Evolutionary conservation across 1,140 invertebrate genomes (phyloP), one percentile per base, ranked within the genome.

Genomic region (Maconellicoccus hirsutus): DNA sequence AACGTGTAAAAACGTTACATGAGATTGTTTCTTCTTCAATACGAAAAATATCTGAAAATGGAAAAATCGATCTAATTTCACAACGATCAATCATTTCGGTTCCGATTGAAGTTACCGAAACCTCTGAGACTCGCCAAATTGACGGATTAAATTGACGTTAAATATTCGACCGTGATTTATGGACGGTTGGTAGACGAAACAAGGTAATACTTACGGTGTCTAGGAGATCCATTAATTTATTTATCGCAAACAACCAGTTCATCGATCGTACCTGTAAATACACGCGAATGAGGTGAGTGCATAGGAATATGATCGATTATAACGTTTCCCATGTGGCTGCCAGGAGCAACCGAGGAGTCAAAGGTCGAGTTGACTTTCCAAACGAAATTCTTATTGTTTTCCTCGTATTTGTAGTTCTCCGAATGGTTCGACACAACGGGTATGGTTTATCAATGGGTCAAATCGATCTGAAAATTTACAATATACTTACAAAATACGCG

Each of bases 201-300:
- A 52, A 52, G 6, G 52, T 25, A 23, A 8, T n/a, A 72, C 74
- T 73, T 70, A 74, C 74, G 0, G 74, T 74, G 33, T 74, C 74
- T 1, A 74, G 66, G n/a, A 74, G 71, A 25, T 74, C 74, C 10
- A 73, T 27, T 74, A 70, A 80, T 77, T 87, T 87, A 8, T 85
- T 85, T 72, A 85, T 79, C 74, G 84, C 85, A 76, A 85, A 87
- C 83, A 83, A 86, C 84, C 84, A 87, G 8, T 86, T 84, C 26
- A 83, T 84, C 25, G 79, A 79, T 1, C 85, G 84, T 84, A 86
- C 85, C 86, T 87, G 71, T 16, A 79, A 85, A 33, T 33, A 33
- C 29, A 12, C 3, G 29, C 3, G 29, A 33, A 33, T 33, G 3
- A 33, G 29, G 29, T 33, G 29, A 33, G 29, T 33, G 29, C 29